Conservation (phyloP, 2,113 vertebrate genomes). For the Machaerirhynchus nigripectus region DNA sequence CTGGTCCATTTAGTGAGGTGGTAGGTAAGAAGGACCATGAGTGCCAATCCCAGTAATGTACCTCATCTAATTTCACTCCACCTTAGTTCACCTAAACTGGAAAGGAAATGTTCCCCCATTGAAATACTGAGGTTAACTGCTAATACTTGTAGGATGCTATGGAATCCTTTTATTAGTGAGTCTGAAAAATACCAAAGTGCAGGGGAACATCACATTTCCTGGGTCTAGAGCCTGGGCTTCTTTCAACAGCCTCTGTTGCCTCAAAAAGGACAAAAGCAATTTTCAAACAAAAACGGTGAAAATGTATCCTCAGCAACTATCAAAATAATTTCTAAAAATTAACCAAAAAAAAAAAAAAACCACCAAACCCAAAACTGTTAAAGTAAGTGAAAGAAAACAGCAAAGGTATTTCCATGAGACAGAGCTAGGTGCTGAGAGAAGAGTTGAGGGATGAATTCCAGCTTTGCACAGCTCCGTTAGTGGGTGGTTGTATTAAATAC, state of each 20-base stretch:
- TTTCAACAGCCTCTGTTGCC: neutral
- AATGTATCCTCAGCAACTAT: neutral
- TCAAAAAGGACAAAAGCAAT: neutral
- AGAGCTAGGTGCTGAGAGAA: neutral
- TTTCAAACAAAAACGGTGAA: neutral
- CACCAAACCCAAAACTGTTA: neutral
- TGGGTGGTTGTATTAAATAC: neutral
- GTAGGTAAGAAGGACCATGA: neutral
- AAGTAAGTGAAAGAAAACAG: neutral
- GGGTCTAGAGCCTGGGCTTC: neutral
- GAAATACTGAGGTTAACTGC: neutral
- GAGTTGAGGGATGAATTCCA: neutral
- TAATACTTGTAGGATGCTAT: neutral
- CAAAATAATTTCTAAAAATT: neutral
- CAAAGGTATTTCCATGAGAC: neutral
- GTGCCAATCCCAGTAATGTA: neutral
- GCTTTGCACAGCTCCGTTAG: neutral
- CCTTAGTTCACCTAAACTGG: neutral
- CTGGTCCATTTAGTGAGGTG: neutral
- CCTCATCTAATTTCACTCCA: neutral
- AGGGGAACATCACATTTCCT: neutral
- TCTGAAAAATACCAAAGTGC: neutral
- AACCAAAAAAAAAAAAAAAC: neutral
- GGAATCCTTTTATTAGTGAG: neutral
- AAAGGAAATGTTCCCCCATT: neutral